Evolutionary conservation across 2,113 vertebrate genomes (phyloP).

Genomic region (Panthera leo): DNA sequence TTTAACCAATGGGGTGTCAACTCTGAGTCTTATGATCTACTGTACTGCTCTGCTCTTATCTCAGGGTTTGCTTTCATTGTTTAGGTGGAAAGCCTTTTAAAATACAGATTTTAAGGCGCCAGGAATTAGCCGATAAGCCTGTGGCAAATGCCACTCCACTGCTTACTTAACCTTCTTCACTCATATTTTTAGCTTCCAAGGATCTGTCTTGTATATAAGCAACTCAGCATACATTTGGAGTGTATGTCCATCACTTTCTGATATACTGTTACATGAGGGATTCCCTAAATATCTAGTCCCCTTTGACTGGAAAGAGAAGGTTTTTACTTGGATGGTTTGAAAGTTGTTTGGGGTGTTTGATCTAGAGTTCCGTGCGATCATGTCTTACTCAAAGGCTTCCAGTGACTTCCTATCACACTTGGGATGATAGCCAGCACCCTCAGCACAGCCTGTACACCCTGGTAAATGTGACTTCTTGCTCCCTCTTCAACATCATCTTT

Average conservation of each 20-base stretch:
- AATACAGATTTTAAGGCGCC: neutral
- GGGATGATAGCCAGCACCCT: neutral
- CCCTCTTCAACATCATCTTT: neutral
- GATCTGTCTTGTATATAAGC: neutral
- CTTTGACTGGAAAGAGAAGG: neutral
- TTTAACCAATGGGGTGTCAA: neutral
- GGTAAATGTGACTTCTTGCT: neutral
- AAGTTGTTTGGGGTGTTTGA: neutral
- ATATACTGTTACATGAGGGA: neutral
- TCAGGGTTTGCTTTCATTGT: neutral
- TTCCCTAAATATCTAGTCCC: neutral
- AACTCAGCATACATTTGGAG: neutral
- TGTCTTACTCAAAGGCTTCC: neutral
- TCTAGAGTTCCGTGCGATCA: neutral
- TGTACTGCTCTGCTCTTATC: neutral
- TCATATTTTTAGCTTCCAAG: constrained; percentile 6
- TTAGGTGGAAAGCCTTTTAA: neutral
- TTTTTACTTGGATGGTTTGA: neutral
- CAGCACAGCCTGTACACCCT: neutral
- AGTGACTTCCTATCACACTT: neutral
- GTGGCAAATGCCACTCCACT: neutral
- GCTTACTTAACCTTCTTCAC: neutral
- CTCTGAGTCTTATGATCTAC: neutral
- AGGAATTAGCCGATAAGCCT: neutral
- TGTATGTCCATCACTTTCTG: neutral